These are phyloP conservation scores for Xiphophorus couchianus DNA, from an alignment of 2,113 vertebrate genomes.

Conservation along the genomic window DNA sequence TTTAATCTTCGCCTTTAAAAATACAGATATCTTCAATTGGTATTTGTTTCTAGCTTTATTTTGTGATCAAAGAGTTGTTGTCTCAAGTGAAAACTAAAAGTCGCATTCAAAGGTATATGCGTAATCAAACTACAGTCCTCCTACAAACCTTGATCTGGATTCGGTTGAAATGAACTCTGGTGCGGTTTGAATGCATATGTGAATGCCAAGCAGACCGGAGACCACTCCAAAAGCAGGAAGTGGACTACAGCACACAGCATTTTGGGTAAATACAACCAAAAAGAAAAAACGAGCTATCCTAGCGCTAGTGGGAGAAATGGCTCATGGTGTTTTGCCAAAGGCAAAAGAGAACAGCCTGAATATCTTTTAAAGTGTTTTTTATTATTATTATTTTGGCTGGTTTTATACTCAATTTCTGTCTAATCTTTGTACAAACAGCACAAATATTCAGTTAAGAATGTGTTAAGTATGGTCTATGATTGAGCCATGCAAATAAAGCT, in stretches of 20 bases:
- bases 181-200: no score
- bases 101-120: neutral
- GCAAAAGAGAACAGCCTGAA: neutral
- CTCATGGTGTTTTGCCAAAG: no score
- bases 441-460: neutral
- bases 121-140: no score
- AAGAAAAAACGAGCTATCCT: no score
- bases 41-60: neutral
- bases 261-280: no score
- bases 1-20: neutral
- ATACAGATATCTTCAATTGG: neutral
- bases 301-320: no score
- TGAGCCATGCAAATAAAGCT: slow-evolving; percentile 56
- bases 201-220: no score
- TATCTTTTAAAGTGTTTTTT: neutral
- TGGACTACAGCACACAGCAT: no score
- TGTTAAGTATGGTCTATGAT: slow-evolving; percentile 45
- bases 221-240: no score
- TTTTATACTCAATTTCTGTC: neutral
- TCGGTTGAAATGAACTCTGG: no score
- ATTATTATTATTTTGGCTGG: neutral
- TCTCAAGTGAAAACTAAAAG: neutral
- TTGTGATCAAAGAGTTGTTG: neutral
- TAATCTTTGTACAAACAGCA: no score
- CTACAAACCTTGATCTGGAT: no score